Conservation (phyloP, 2,113 vertebrate species). For the Atrichornis clamosus region DNA sequence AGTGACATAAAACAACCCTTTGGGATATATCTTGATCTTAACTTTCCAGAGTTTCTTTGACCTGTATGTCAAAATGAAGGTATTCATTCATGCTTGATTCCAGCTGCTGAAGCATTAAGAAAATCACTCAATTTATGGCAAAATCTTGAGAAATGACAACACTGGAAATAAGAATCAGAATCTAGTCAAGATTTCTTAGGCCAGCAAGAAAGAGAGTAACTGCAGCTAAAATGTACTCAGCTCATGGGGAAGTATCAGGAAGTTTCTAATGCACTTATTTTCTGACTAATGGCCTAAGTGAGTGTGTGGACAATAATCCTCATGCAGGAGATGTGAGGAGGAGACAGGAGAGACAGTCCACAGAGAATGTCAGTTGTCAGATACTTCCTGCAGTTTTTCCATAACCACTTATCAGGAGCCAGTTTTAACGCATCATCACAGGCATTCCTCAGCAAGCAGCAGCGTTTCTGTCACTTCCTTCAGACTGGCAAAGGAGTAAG, state of each 20-base stretch:
- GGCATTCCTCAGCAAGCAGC: conserved; percentile 8
- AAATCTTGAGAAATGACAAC: neutral
- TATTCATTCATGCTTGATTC: neutral
- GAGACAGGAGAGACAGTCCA: neutral
- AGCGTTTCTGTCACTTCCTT: neutral
- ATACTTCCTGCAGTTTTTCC: neutral
- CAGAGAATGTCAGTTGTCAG: neutral
- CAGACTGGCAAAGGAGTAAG: conserved; percentile 39
- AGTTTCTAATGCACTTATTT: neutral
- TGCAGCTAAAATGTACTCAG: neutral
- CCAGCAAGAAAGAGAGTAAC: neutral
- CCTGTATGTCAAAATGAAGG: neutral
- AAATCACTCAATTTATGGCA: neutral
- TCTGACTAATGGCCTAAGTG: neutral
- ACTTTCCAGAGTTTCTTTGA: neutral
- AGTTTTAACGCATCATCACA: neutral
- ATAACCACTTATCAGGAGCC: neutral
- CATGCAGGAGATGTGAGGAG: neutral
- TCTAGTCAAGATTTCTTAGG: neutral
- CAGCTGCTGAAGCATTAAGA: neutral
- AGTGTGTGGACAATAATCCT: neutral
- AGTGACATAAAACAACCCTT: neutral
- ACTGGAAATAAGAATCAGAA: neutral
- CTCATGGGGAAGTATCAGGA: neutral
- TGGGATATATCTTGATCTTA: neutral